phyloP scores from a whole-genome alignment of 2,113 vertebrate species.

The Girardinichthys multiradiatus region DNA sequence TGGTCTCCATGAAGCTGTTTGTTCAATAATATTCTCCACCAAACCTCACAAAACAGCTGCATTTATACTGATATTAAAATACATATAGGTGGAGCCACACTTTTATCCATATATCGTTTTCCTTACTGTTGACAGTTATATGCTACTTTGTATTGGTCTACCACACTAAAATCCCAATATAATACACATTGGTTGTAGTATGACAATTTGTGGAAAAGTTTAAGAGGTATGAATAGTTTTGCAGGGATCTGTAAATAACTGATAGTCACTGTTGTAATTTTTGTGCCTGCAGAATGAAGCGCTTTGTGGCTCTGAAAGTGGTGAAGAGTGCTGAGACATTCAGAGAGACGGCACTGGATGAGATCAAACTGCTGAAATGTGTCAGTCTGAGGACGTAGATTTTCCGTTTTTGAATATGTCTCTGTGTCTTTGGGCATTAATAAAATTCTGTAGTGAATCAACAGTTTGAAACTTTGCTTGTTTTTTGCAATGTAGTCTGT shows the following conservation, averaged over 20 bases:
- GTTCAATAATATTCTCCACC: too few relatives aligned
- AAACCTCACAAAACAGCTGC: too few relatives aligned
- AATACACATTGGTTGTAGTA: neutral
- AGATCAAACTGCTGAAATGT: slow-evolving; percentile 87
- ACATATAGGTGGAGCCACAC: too few relatives aligned
- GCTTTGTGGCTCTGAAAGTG: slow-evolving; percentile 86
- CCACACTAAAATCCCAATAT: neutral
- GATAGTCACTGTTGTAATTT: neutral
- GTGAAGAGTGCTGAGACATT: slow-evolving; percentile 88
- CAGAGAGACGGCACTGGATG: slow-evolving; percentile 89
- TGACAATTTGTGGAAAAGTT: neutral
- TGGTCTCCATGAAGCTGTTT: too few relatives aligned
- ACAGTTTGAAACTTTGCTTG: too few relatives aligned
- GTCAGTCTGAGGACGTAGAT: slow-evolving; percentile 55
- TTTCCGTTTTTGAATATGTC: neutral
- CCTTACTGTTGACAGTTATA: neutral
- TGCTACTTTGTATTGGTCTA: neutral
- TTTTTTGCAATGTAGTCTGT: neutral
- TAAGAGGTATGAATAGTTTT: neutral
- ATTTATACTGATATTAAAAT: too few relatives aligned
- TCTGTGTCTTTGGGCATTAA: neutral
- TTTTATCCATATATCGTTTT: too few relatives aligned
- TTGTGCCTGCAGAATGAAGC: slow-evolving; percentile 62
- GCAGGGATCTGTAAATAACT: slow-evolving; percentile 4
- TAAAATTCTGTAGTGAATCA: neutral